Base-by-base conservation (phyloP, 2,113 vertebrate species). In the Platysteira castanea region DNA sequence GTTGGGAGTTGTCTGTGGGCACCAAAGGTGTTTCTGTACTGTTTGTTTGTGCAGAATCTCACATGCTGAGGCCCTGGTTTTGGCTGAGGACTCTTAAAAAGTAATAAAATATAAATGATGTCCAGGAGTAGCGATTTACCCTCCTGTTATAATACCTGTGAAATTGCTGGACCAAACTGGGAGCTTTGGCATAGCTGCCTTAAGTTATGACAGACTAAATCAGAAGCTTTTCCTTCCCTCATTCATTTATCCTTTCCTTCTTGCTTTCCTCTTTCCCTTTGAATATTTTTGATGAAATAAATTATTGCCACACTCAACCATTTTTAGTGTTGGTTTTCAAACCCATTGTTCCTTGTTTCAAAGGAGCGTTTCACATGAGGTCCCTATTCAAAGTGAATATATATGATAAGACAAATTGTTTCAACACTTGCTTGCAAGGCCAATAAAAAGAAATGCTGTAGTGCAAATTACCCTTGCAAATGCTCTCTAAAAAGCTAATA, bases 381-480 rank as follows among this genome's bases (percentile, higher is more conserved):
- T 87, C 61, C 80, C 57, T 59, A 90, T 93, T 95, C 37, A 69
- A 84, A 85, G 35, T 79, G 80, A 92, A 81, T 89, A 73, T 87
- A 67, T 92, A 71, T 22, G 75, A 90, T 94, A 91, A 85, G 79
- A 91, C 90, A 94, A 89, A 92, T 84, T 70, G 70, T 93, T 95
- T 97, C 57, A 65, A 76, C 78, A 47, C 41, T 97, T 94, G 69
- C 81, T 96, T 93, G 86, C 54, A 88, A 94, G 82, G 79, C 84
- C 78, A 90, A 70, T 92, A 74, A 61, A 89, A 94, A 70, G 87
- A 89, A 84, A 93, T 96, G 89, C 90, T 95, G 93, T 96, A 95
- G 88, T 95, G 92, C 67, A 95, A 97, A 93, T 96, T 93, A 92
- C 57, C 75, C 84, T 97, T 97, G 95, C 86, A 88, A 95, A 97